Evolutionary conservation across 2,888 invertebrate genomes (phyloP).

Genomic region (Latrodectus hesperus): DNA sequence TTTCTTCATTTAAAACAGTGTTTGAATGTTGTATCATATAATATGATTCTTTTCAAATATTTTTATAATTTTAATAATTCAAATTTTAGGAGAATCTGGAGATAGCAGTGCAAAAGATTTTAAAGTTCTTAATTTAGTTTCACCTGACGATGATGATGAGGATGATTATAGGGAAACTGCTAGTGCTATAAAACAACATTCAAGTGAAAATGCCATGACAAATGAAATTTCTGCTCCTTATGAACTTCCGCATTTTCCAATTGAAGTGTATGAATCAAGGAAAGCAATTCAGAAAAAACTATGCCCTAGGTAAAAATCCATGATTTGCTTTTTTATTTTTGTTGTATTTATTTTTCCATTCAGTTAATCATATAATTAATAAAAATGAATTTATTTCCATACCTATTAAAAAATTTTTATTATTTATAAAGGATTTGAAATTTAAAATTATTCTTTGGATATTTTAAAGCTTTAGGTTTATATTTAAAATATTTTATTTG

Average conservation of each 20-base stretch:
- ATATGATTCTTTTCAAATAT: background rate
- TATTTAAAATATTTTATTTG: too few relatives aligned
- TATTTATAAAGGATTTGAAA: too few relatives aligned
- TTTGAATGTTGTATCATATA: background rate
- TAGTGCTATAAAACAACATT: constrained; percentile 59
- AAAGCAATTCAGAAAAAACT: constrained; percentile 90
- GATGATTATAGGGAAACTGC: constrained; percentile 52
- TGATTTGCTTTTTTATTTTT: background rate
- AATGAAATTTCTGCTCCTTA: constrained; percentile 96
- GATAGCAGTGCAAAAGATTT: constrained; percentile 45
- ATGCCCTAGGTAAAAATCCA: constrained; percentile 83
- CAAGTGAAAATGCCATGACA: constrained; percentile 68
- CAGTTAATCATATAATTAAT: background rate
- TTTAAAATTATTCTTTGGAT: too few relatives aligned
- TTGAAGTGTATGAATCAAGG: constrained; percentile 96
- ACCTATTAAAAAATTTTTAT: too few relatives aligned
- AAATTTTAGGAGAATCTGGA: constrained; percentile 51
- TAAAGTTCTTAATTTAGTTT: constrained; percentile 35
- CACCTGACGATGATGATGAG: constrained; percentile 53
- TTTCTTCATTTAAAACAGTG: background rate
- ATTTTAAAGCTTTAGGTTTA: too few relatives aligned
- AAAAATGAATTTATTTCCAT: too few relatives aligned
- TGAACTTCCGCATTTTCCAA: constrained; percentile 98
- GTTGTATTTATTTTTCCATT: background rate
- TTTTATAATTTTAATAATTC: background rate